Conservation (phyloP, 1,140 invertebrate species). For the Drosophila biarmipes region DNA sequence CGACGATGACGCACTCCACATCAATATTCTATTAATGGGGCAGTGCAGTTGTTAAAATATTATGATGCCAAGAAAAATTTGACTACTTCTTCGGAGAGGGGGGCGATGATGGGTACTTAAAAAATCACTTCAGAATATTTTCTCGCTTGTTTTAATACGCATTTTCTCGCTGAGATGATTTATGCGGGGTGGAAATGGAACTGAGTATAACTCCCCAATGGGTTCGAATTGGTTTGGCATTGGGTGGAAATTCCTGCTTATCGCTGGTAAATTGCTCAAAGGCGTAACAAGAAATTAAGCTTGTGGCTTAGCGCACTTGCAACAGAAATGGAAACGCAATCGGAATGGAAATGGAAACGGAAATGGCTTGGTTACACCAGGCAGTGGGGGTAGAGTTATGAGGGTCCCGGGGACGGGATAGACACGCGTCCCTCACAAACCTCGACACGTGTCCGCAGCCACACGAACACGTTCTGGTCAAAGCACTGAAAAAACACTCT, state of each 20-base stretch:
- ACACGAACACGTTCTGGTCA: constrained; percentile 17
- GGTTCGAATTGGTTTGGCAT: constrained; percentile 32
- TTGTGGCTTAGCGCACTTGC: constrained; percentile 58
- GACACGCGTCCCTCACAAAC: constrained; percentile 68
- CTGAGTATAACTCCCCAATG: constrained; percentile 55
- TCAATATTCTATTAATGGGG: constrained; percentile 63
- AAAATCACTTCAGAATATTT: constrained; percentile 37
- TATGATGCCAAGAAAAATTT: constrained; percentile 58
- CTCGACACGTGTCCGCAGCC: constrained; percentile 64
- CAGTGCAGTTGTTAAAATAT: constrained; percentile 76
- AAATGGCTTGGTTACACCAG: constrained; percentile 11
- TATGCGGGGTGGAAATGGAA: constrained; percentile 46
- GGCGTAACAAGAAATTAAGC: constrained; percentile 66
- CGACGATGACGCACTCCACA: constrained; percentile 44
- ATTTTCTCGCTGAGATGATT: constrained; percentile 60
- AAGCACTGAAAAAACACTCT: constrained; percentile 1
- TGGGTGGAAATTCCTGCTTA: constrained; percentile 50
- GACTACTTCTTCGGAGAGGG: constrained; percentile 11
- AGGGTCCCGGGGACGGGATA: constrained; percentile 18
- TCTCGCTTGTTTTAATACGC: constrained; percentile 52
- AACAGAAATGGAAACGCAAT: constrained; percentile 54
- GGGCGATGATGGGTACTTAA: constrained; percentile 54
- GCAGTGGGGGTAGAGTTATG: constrained; percentile 5
- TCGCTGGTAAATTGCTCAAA: constrained; percentile 66
- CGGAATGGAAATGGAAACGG: constrained; percentile 45